A percentile compares a stretch with the other conserved stretches of the same genome.
Conservation (phyloP, 2,888 invertebrate species). For the Drosophila monieri region DNA sequence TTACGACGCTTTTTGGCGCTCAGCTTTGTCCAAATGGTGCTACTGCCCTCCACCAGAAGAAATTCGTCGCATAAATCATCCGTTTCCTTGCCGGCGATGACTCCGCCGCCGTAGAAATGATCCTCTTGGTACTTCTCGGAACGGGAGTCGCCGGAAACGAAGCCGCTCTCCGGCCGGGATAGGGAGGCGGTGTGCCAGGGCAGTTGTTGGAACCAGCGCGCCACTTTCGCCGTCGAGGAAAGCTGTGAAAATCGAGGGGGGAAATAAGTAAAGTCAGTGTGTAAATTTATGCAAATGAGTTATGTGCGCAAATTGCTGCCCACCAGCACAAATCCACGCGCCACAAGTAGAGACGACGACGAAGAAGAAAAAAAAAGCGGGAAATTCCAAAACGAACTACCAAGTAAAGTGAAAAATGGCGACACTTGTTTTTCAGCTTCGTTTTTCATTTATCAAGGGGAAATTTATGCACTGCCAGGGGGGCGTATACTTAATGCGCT, state of each 20-base stretch:
- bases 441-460: constrained; percentile 70
- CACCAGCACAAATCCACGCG: constrained; percentile 31
- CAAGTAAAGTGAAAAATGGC: constrained; percentile 62
- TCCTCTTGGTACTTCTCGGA: constrained; percentile 85
- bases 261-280: constrained; percentile 59
- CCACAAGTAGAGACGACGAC: neutral
- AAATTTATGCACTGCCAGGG: constrained; percentile 69
- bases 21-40: constrained; percentile 88
- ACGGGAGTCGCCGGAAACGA: constrained; percentile 88
- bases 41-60: constrained; percentile 88
- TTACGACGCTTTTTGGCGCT: constrained; percentile 89
- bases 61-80: constrained; percentile 86
- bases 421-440: constrained; percentile 61
- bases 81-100: constrained; percentile 75
- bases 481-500: constrained; percentile 51
- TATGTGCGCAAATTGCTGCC: constrained; percentile 77
- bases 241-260: constrained; percentile 85
- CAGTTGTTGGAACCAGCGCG: constrained; percentile 91
- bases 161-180: constrained; percentile 91
- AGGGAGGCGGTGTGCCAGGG: constrained; percentile 85
- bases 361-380: neutral
- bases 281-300: constrained; percentile 79
- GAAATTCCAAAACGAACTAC: constrained; percentile 12
- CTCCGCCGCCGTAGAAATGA: constrained; percentile 76
- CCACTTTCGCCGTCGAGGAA: constrained; percentile 91